phyloP scores from a whole-genome alignment of 1,140 invertebrate genomes.

The Telenomus remus region DNA sequence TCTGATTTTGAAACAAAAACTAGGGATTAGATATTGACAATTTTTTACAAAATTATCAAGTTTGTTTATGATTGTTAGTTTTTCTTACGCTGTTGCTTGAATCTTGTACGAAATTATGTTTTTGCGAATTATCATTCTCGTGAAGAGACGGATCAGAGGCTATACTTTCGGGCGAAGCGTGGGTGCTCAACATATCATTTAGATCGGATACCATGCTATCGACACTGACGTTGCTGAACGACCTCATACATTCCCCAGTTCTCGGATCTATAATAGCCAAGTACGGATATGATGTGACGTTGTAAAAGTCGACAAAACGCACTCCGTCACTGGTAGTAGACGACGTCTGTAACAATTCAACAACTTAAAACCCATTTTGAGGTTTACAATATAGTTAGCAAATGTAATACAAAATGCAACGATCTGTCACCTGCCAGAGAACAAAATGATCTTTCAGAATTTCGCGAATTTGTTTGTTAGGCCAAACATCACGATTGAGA shows the following conservation, averaged over 20 bases:
- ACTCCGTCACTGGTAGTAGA: conserved; percentile 82
- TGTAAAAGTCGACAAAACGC: conserved; percentile 84
- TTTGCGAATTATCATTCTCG: conserved; percentile 45
- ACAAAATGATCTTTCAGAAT: conserved; percentile 84
- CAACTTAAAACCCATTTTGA: too few relatives aligned
- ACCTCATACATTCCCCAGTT: conserved; percentile 82
- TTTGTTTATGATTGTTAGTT: neutral
- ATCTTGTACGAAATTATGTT: conserved; percentile 36
- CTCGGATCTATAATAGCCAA: conserved; percentile 85
- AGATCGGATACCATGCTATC: conserved; percentile 69
- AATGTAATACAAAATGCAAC: too few relatives aligned
- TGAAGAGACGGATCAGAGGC: conserved; percentile 55
- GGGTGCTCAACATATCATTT: conserved; percentile 71
- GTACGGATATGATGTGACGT: conserved; percentile 81
- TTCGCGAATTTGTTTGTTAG: conserved; percentile 79
- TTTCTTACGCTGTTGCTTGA: conserved; percentile 34
- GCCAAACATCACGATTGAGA: conserved; percentile 88
- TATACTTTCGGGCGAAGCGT: conserved; percentile 71
- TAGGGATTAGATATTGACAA: too few relatives aligned
- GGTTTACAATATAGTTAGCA: too few relatives aligned
- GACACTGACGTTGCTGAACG: conserved; percentile 76
- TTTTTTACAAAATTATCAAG: too few relatives aligned
- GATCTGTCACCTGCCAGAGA: conserved; percentile 91
- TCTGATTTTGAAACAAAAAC: too few relatives aligned
- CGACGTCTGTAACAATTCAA: conserved; percentile 77